Evolutionary conservation across 2,113 vertebrate species (phyloP), one percentile per base, ranked within the genome.

Genomic region (Stomatorhinus ivindoensis): DNA sequence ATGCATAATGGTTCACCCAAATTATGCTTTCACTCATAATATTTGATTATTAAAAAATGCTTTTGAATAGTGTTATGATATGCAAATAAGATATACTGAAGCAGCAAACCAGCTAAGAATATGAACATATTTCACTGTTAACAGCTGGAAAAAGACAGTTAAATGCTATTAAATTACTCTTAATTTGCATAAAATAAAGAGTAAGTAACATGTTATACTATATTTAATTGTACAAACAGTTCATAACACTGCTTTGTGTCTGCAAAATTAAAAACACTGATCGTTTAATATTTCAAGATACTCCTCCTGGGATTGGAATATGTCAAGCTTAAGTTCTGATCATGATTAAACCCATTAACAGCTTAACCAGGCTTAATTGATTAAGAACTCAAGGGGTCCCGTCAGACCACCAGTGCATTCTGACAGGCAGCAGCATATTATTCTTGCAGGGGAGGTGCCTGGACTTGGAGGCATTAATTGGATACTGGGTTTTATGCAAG

Each of bases 321-420:
- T 42, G 73, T 80, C 73, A 80, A 80, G 73, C 73, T 80, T 80
- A 80, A 39, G 73, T 42, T 80, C 73, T 80, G 73, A 80, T 42
- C 73, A 80, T 80, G 73, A 80, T 80, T 80, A 80, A 80, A 80
- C 73, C 73, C 73, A 80, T 80, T 80, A 80, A 80, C 73, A 80
- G 35, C 35, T 80, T 80, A 80, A 80, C 42, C 73, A 42, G 35
- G 73, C 73, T 42, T 80, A 80, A 80, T 80, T 80, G 73, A 80
- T 80, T 80, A 80, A 80, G 73, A 80, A 42, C 73, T 80, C 73
- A 42, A 80, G 35, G 35, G 73, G 73, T 80, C 73, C 73, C 73
- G 42, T 5, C 73, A 80, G 73, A 80, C 31, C 31, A 35, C 73
- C 73, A 42, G 35, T 5, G 15, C 35, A 80, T 35, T 80, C 73